phyloP scores from a whole-genome alignment of 2,888 invertebrate genomes.

The Erebia palarica region DNA sequence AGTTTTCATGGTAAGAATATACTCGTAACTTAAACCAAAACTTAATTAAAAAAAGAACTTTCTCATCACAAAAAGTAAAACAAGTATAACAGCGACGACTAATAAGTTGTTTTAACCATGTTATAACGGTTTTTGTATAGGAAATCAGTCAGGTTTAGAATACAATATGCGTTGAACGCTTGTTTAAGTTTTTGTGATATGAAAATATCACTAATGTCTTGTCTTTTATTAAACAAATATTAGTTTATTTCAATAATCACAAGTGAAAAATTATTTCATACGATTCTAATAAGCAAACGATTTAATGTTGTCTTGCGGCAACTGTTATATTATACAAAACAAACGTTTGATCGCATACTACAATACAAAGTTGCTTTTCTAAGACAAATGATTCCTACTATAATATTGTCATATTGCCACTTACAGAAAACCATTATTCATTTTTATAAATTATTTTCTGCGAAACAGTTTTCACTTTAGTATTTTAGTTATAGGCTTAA shows the following conservation, averaged over 20 bases:
- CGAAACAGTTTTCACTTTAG: neutral
- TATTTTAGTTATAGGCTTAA: neutral
- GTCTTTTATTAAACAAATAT: neutral
- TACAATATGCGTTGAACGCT: no score
- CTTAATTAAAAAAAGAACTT: neutral
- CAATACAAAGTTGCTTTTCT: neutral
- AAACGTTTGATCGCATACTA: neutral
- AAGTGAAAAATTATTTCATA: neutral
- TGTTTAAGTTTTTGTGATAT: no score
- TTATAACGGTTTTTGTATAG: no score
- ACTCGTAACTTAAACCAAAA: neutral
- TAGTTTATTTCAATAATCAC: neutral
- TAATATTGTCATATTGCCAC: conserved; percentile 5
- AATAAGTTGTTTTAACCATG: no score
- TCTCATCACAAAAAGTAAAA: no score
- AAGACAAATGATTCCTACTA: neutral
- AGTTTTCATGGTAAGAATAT: neutral
- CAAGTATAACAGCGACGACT: no score
- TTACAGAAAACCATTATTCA: neutral
- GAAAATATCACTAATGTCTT: neutral
- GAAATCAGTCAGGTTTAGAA: no score
- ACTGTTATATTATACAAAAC: neutral
- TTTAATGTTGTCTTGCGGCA: neutral
- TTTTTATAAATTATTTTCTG: neutral
- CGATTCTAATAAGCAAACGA: neutral